phyloP scores from a whole-genome alignment of 2,113 vertebrate species.

The Anhinga rufa region DNA sequence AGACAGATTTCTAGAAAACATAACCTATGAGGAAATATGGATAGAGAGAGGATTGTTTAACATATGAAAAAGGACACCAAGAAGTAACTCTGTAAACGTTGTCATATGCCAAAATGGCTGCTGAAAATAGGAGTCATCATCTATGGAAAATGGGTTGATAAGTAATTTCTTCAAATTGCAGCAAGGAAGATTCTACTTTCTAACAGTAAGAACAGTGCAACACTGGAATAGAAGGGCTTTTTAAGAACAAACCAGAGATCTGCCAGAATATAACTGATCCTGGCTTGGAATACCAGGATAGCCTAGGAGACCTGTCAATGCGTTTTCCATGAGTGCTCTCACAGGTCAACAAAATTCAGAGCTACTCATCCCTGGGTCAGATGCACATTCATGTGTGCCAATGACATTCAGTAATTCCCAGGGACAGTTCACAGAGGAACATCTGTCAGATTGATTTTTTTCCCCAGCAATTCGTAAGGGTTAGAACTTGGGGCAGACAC shows the following conservation, averaged over 20 bases:
- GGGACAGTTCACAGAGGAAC: background rate
- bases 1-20: background rate
- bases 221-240: background rate
- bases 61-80: background rate
- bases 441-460: background rate
- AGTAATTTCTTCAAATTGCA: background rate
- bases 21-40: background rate
- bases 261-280: background rate
- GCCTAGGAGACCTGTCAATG: background rate
- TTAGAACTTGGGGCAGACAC: background rate
- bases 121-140: background rate
- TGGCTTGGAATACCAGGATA: background rate
- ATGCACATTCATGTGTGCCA: background rate
- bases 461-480: background rate
- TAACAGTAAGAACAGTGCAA: background rate
- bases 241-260: background rate
- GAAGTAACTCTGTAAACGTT: background rate
- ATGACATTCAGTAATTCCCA: background rate
- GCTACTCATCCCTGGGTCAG: background rate
- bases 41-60: background rate
- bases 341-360: background rate
- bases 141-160: background rate
- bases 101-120: background rate
- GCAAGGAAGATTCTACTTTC: background rate
- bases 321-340: background rate